Base-by-base conservation (phyloP, 1,140 invertebrate genomes). In the Magallana ariakensis region DNA sequence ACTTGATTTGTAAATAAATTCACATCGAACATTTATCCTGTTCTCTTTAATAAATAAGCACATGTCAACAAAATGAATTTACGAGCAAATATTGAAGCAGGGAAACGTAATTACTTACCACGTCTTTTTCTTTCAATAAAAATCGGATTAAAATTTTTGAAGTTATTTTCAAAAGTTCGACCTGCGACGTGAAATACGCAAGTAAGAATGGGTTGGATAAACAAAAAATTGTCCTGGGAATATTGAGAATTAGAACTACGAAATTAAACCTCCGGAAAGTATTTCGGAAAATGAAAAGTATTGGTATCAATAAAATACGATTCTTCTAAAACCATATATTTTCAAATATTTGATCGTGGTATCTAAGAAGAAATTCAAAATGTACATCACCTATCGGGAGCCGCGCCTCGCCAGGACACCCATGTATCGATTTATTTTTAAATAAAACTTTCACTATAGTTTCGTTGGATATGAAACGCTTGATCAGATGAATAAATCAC, bases 321-420 rank as follows among this genome's bases (percentile, higher is more conserved):
- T 75, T 26, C 66, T 75, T 75, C 66, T 46, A 26, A 19, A 75
- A 33, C 66, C 22, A 26, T 26, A 11, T 26, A 7, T 75, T 75
- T 75, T 75, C 66, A 75, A 75, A 75, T 75, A 75, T 75, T 75
- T 75, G 66, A 75, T 75, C 19, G 66, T 19, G 66, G 33, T 75
- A 26, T 26, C 22, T 46, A 9, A 10, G 15, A 75, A 75, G 22
- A 46, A 46, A 13, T 75, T 46, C 66, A 75, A 13, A 60, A 60
- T 60, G 58, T 26, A 75, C 19, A 75, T 26, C 66, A 26, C 66
- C 22, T 22, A n/a, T 22, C 6, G 19, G 22, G 33, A 46, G 33
- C 66, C 26, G 33, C 0, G 0, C 33, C 33, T 46, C 33, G 66
- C 66, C 26, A 10, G 66, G 66, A 13, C 10, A 75, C 22, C 15